Evolutionary conservation across 2,888 invertebrate species (phyloP).

Genomic region (Tetranychus piercei): DNA sequence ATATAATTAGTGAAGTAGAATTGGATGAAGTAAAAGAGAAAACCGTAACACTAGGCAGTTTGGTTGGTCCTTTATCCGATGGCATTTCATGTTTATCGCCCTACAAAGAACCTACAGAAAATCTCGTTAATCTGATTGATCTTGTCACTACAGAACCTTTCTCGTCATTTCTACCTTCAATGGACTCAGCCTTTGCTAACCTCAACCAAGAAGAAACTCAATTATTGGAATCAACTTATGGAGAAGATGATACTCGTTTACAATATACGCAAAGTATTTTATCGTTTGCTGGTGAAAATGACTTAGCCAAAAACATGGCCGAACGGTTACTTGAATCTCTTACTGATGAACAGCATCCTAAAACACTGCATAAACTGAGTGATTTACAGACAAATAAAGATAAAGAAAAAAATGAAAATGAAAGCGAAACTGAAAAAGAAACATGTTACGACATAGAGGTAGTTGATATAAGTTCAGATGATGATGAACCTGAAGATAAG

Average conservation of each 20-base stretch:
- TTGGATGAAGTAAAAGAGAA: slow-evolving; percentile 31
- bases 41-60: slow-evolving; percentile 51
- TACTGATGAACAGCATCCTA: slow-evolving; percentile 63
- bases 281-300: slow-evolving; percentile 59
- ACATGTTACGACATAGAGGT: background rate
- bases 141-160: slow-evolving; percentile 34
- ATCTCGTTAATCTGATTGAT: slow-evolving; percentile 53
- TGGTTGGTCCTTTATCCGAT: slow-evolving; percentile 61
- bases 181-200: slow-evolving; percentile 89
- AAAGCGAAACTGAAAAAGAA: background rate
- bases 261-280: slow-evolving; percentile 64
- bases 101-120: slow-evolving; percentile 69
- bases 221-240: slow-evolving; percentile 72
- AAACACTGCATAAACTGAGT: slow-evolving; percentile 49
- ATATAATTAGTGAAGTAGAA: slow-evolving; percentile 56
- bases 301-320: slow-evolving; percentile 54
- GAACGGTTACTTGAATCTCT: slow-evolving; percentile 60
- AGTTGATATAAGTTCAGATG: background rate
- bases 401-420: slow-evolving; percentile 32
- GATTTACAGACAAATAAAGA: slow-evolving; percentile 33
- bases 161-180: slow-evolving; percentile 77
- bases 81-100: slow-evolving; percentile 61
- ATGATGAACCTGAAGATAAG: too few species aligned
- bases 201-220: slow-evolving; percentile 80
- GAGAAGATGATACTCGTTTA: slow-evolving; percentile 62